A percentile compares a stretch with the other conserved stretches of the same genome.
These are phyloP conservation scores for Caracal caracal DNA, from an alignment of 2,113 vertebrate species.

Conservation along the genomic window DNA sequence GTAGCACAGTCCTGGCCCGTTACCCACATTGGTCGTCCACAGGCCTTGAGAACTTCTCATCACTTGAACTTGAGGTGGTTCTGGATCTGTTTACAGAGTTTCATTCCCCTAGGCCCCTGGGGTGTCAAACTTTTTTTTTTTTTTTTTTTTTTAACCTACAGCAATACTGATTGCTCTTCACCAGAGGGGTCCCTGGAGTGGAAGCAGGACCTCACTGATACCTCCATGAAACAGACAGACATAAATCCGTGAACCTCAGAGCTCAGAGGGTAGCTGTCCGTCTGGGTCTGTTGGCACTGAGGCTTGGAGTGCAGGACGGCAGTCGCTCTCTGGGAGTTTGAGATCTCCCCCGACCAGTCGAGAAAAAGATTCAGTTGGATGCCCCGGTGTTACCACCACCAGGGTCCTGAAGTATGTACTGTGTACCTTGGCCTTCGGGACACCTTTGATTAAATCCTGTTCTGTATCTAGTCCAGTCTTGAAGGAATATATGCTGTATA, in stretches of 20 bases:
- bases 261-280: background rate
- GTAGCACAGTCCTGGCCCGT: background rate
- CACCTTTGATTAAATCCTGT: background rate
- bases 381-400: background rate
- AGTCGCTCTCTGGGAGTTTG: background rate
- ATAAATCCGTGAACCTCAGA: background rate
- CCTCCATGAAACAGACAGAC: background rate
- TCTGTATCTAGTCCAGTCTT: background rate
- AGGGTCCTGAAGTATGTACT: accelerated
- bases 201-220: background rate
- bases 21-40: accelerated
- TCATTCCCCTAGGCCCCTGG: background rate
- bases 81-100: slow-evolving; percentile 50
- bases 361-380: background rate
- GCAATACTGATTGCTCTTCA: background rate
- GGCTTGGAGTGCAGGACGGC: background rate
- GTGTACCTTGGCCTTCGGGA: background rate
- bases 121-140: background rate
- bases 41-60: background rate
- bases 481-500: background rate
- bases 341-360: background rate
- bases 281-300: background rate
- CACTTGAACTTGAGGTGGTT: slow-evolving; percentile 23
- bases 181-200: background rate
- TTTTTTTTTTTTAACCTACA: background rate